Percentiles rank a stretch among this genome's conserved stretches.
These are phyloP conservation scores for Glyphotaelius pellucidus DNA, from an alignment of 2,888 invertebrate species.

Conservation along the genomic window DNA sequence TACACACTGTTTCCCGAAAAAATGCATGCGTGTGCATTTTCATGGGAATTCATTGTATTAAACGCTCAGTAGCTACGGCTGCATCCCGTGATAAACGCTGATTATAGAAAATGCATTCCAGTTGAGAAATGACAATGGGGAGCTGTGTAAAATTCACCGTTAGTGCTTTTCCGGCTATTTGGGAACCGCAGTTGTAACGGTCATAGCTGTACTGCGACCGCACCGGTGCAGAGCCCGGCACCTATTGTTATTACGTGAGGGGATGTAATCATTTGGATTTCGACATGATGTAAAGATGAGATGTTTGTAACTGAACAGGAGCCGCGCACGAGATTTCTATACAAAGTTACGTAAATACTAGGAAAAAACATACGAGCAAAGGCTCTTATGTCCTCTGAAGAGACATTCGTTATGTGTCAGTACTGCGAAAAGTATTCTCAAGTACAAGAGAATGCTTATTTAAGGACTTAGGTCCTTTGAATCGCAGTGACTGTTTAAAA, in stretches of 20 bases:
- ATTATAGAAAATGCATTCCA: constrained; percentile 42
- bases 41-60: background rate
- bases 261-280: background rate
- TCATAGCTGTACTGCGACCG: background rate
- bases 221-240: background rate
- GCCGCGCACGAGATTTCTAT: background rate
- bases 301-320: background rate
- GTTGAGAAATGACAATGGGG: constrained; percentile 49
- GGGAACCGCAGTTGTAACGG: constrained; percentile 50
- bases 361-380: no score
- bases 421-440: no score
- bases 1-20: background rate
- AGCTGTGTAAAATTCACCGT: constrained; percentile 44
- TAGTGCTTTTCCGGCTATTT: constrained; percentile 38
- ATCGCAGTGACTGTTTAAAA: no score
- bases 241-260: background rate
- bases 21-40: background rate
- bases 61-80: background rate
- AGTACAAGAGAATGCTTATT: no score
- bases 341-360: no score
- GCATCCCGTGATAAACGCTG: constrained; percentile 21
- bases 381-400: no score
- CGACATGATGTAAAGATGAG: background rate
- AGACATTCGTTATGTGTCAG: no score
- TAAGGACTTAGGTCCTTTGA: no score